A percentile compares a stretch with the other conserved stretches of the same genome.
phyloP scores from a whole-genome alignment of 2,888 invertebrate species.

The Steinernema scapterisci region DNA sequence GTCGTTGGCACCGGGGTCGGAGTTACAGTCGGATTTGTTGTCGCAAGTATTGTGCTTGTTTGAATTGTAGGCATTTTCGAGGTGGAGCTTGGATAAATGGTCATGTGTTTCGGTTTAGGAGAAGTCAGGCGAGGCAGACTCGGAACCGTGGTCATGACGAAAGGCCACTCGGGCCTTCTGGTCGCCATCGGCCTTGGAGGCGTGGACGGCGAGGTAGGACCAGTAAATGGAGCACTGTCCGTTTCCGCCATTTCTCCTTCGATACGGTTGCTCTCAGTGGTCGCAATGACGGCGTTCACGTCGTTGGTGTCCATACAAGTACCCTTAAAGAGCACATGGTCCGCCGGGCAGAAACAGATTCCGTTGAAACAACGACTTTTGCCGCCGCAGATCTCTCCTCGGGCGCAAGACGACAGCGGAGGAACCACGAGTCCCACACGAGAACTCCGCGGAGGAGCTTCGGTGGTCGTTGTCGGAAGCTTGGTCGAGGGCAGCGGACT shows the following conservation, averaged over 20 bases:
- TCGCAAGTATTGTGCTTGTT: slow-evolving; percentile 33
- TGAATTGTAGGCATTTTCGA: neutral
- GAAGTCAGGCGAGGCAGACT: neutral
- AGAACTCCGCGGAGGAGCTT: slow-evolving; percentile 1
- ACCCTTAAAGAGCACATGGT: slow-evolving; percentile 48
- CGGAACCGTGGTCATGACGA: neutral
- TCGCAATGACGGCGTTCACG: neutral
- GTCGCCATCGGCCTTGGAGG: neutral
- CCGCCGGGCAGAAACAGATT: slow-evolving; percentile 54
- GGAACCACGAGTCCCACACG: slow-evolving; percentile 41
- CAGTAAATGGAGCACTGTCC: neutral
- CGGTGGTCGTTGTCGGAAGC: slow-evolving; percentile 1
- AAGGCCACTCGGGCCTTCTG: too few relatives aligned
- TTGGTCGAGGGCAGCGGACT: slow-evolving; percentile 17
- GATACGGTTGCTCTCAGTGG: neutral
- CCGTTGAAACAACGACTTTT: slow-evolving; percentile 56
- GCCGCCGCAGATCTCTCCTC: slow-evolving; percentile 58
- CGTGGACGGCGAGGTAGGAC: neutral
- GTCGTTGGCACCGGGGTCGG: slow-evolving; percentile 34
- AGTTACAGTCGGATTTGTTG: neutral
- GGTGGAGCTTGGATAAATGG: neutral
- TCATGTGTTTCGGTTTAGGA: neutral
- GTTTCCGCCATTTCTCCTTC: neutral
- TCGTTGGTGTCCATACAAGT: slow-evolving; percentile 35
- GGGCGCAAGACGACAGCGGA: slow-evolving; percentile 52